Conservation (phyloP, 2,888 invertebrate genomes). For the Orthosia gothica region DNA sequence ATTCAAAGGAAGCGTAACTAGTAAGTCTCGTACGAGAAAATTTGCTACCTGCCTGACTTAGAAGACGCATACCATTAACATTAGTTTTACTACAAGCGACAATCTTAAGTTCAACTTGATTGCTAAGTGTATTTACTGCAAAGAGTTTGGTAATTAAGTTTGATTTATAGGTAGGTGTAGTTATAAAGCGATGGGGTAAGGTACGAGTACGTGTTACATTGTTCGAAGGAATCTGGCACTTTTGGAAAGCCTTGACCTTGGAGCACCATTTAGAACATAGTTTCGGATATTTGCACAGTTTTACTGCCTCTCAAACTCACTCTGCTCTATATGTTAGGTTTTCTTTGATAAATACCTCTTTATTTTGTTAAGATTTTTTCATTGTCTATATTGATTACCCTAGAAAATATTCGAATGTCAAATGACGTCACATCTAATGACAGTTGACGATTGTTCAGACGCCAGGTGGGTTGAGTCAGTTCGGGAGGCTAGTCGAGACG, state of each 20-base stretch:
- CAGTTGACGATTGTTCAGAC: too few species aligned
- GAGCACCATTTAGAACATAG: not conserved
- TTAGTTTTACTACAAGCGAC: conserved; percentile 71
- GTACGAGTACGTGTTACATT: not conserved
- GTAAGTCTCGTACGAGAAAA: conserved; percentile 68
- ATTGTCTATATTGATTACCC: too few species aligned
- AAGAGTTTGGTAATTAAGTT: conserved; percentile 45
- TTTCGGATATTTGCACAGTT: not conserved
- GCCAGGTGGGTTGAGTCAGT: too few species aligned
- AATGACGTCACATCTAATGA: too few species aligned
- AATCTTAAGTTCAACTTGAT: conserved; percentile 72
- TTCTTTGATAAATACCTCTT: too few species aligned
- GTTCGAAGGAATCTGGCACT: not conserved
- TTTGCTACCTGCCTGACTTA: conserved; percentile 71
- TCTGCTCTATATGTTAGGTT: too few species aligned
- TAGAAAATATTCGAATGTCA: too few species aligned
- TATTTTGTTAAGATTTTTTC: too few species aligned
- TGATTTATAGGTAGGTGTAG: conserved; percentile 29
- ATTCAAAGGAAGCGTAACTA: conserved; percentile 70
- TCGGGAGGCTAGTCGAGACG: too few species aligned
- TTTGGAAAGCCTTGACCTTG: not conserved
- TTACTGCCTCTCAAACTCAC: not conserved
- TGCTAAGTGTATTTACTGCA: conserved; percentile 58
- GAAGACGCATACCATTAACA: conserved; percentile 70
- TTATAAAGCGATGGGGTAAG: not conserved